Evolutionary conservation across 2,113 vertebrate species (phyloP).

Genomic region (Callipepla squamata): DNA sequence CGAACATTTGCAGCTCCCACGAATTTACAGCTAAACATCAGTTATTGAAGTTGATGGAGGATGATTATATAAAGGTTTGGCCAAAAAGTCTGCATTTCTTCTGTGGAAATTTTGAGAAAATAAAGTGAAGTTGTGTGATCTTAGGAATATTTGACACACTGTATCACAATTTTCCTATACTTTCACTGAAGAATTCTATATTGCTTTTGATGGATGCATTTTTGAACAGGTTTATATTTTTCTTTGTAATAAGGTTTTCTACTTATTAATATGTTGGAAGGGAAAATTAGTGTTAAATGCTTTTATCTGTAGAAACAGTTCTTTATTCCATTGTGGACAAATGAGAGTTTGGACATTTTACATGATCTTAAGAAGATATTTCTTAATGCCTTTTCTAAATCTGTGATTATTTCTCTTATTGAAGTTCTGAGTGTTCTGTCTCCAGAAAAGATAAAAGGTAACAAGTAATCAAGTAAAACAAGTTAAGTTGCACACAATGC

Average conservation of each 20-base stretch:
- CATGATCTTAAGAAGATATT: neutral
- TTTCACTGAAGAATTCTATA: neutral
- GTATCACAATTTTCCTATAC: neutral
- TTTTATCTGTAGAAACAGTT: constrained; percentile 5
- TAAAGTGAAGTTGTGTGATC: neutral
- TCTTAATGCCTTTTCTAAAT: neutral
- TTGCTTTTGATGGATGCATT: neutral
- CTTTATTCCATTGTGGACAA: neutral
- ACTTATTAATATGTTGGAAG: neutral
- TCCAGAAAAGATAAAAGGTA: neutral
- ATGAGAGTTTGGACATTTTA: neutral
- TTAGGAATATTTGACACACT: constrained; percentile 1
- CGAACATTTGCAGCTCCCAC: constrained; percentile 4
- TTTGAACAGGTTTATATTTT: neutral
- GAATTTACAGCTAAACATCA: constrained; percentile 40
- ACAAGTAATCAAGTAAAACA: neutral
- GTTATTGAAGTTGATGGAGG: constrained; percentile 37
- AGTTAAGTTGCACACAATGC: neutral
- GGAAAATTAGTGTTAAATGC: neutral
- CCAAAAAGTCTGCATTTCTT: neutral
- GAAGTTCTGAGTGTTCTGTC: neutral
- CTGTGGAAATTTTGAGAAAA: constrained; percentile 32
- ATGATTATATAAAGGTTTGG: constrained; percentile 40
- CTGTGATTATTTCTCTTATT: neutral
- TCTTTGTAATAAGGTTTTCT: neutral